Evolutionary conservation across 1,140 invertebrate genomes (phyloP).

Genomic region (Cepaea nemoralis): DNA sequence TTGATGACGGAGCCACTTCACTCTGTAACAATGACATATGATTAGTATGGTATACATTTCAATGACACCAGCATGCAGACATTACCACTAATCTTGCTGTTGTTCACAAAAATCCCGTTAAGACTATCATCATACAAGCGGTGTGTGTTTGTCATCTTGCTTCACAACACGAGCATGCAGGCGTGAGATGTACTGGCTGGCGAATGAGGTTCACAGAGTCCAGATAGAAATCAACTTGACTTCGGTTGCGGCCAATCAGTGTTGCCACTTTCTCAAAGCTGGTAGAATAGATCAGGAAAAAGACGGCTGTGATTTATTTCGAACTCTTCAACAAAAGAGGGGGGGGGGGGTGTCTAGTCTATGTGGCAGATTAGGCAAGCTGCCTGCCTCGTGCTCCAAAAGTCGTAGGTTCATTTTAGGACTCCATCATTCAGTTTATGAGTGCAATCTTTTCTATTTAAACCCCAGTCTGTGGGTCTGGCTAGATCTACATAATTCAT

Average conservation of each 20-base stretch:
- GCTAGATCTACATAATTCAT: background rate
- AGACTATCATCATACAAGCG: conserved; percentile 52
- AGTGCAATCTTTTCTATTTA: conserved; percentile 41
- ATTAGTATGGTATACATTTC: too few relatives aligned
- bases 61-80: too few relatives aligned
- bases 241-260: conserved; percentile 51
- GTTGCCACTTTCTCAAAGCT: conserved; percentile 49
- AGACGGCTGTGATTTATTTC: background rate
- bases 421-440: too few relatives aligned
- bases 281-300: conserved; percentile 8
- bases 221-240: conserved; percentile 46
- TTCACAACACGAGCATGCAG: conserved; percentile 50
- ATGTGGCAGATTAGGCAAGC: too few relatives aligned
- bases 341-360: conserved; percentile 39
- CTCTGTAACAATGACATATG: too few relatives aligned
- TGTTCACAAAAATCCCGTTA: conserved; percentile 57
- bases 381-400: too few relatives aligned
- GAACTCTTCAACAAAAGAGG: background rate
- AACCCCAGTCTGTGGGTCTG: background rate
- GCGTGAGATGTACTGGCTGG: conserved; percentile 50
- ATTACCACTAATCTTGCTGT: conserved; percentile 52
- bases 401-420: too few relatives aligned
- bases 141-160: conserved; percentile 36
- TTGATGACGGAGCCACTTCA: too few relatives aligned
- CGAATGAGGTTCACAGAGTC: conserved; percentile 45